Evolutionary conservation across 2,888 invertebrate genomes (phyloP), one percentile per base, ranked within the genome.

Genomic region (Oligia strigilis): DNA sequence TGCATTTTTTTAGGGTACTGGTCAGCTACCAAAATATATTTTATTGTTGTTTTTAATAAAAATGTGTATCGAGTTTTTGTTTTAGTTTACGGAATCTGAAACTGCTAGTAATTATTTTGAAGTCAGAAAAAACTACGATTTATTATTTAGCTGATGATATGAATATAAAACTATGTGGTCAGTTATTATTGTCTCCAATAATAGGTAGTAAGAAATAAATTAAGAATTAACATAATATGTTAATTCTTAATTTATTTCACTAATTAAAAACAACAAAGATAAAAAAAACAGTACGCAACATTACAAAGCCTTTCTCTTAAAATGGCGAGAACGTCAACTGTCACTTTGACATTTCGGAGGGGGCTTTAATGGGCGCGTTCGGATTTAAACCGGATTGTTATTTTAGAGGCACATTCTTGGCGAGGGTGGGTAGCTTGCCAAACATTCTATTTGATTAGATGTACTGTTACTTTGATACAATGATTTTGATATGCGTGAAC

Each of bases 331-430:
- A 89, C 91, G 91, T 94, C 94, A 94, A 93, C 94, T 96, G 96
- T 96, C 96, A 96, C 88, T 90, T 92, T 95, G 96, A 96, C 96
- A 94, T 94, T 92, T 92, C 90, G 81, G 87, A 92, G 93, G 94
- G 94, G 93, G 91, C 87, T 90, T 91, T 94, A 94, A 94, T 93
- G 93, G 94, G 91, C 88, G 92, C 92, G 92, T 93, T 93, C 93
- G 93, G 94, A 94, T 94, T 95, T 94, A 90, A 93, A 92, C 92
- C 92, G 92, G 93, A 92, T 94, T 93, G 94, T 94, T 95, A 93
- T 95, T 95, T 92, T 92, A 93, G 91, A 87, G 80, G 83, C 88
- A 76, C 81, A 69, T 79, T 85, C 81, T 84, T 81, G 81, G 74
- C 80, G 84, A 89, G 86, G 90, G 88, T 87, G 86, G 90, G 88